These are phyloP conservation scores for Ondatra zibethicus DNA, from an alignment of 2,113 vertebrate species.

Conservation along the genomic window DNA sequence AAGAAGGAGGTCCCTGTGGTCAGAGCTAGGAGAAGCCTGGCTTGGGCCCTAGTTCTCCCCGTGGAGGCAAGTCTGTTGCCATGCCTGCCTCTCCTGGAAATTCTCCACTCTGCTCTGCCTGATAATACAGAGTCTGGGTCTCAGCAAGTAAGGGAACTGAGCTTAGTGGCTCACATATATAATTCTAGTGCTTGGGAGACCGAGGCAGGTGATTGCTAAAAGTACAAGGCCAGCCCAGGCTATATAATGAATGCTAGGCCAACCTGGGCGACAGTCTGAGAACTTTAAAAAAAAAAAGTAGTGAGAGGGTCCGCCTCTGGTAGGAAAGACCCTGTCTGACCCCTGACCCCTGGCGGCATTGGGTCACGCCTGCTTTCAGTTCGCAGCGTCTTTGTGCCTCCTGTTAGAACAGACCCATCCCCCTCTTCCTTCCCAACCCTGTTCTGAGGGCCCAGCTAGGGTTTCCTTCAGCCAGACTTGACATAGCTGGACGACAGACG, in stretches of 20 bases:
- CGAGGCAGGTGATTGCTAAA: background rate
- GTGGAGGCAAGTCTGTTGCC: background rate
- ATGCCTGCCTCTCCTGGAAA: background rate
- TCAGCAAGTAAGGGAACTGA: background rate
- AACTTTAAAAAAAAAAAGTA: background rate
- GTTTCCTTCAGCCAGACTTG: background rate
- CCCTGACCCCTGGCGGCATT: background rate
- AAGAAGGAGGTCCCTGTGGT: background rate
- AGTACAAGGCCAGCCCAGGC: background rate
- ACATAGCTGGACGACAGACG: background rate
- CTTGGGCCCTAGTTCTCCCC: background rate
- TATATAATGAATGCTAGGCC: background rate
- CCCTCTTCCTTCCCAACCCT: background rate
- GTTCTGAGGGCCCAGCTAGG: background rate
- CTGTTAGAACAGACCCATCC: background rate
- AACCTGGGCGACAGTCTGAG: background rate
- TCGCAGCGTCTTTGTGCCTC: background rate
- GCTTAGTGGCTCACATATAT: background rate
- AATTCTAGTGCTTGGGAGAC: background rate
- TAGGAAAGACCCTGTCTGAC: background rate
- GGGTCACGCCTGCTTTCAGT: background rate
- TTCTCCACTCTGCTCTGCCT: background rate
- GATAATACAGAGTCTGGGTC: background rate
- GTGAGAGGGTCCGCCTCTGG: background rate
- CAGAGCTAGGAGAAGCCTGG: background rate